A percentile compares a stretch with the other conserved stretches of the same genome.
These are phyloP conservation scores for Poeciliopsis presidionis DNA, from an alignment of 2,797 vertebrate species.

Conservation along the genomic window DNA sequence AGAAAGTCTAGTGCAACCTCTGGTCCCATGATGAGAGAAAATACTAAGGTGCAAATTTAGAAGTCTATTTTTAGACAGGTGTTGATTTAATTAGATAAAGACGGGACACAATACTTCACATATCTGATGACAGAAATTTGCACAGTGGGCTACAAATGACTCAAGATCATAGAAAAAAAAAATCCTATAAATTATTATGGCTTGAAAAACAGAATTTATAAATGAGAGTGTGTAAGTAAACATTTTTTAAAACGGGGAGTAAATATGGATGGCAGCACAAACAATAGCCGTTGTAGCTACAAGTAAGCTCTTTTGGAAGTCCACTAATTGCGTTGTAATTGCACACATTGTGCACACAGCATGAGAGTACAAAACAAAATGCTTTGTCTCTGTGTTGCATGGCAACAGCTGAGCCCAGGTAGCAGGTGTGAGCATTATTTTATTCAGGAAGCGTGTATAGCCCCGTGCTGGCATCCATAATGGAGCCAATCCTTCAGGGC, in stretches of 20 bases:
- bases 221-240: not conserved
- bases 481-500: conserved; percentile 78
- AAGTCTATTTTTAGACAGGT: not conserved
- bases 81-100: not conserved
- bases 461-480: conserved; percentile 73
- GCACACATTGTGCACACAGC: conserved; percentile 65
- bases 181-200: not conserved
- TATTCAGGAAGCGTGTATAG: conserved; percentile 70
- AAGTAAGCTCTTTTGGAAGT: conserved; percentile 53
- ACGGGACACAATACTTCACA: not conserved
- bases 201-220: not conserved
- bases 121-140: not conserved
- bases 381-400: conserved; percentile 67
- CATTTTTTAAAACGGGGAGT: conserved; percentile 1
- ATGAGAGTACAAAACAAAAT: conserved; percentile 51
- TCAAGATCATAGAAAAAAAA: not conserved
- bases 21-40: not conserved
- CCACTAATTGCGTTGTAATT: conserved; percentile 69
- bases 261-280: conserved; percentile 25
- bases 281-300: conserved; percentile 34
- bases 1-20: not conserved
- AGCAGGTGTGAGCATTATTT: conserved; percentile 76
- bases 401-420: conserved; percentile 75
- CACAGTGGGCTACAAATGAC: not conserved
- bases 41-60: not conserved